Evolutionary conservation across 2,797 vertebrate species (phyloP).

Genomic region (Enoplosus armatus): DNA sequence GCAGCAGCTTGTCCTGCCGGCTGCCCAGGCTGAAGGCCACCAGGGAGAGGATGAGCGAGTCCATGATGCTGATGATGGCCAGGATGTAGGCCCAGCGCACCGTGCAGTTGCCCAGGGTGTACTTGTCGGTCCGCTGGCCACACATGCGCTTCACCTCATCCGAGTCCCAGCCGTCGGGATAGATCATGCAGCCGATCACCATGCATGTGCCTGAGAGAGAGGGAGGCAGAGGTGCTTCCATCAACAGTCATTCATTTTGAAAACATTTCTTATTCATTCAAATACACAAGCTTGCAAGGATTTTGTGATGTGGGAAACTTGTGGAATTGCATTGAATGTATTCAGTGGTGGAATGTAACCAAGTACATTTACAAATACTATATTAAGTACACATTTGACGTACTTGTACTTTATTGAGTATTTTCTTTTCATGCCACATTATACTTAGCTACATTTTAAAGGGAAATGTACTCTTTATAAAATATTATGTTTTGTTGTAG

Average conservation of each 20-base stretch:
- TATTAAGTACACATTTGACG: background rate
- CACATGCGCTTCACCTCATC: conserved; percentile 94
- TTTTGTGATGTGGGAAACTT: background rate
- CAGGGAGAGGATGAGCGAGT: conserved; percentile 94
- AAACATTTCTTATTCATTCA: background rate
- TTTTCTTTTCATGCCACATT: background rate
- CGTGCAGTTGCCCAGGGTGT: conserved; percentile 95
- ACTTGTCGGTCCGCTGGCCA: conserved; percentile 95
- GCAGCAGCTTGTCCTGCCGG: conserved; percentile 96
- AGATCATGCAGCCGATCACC: conserved; percentile 97
- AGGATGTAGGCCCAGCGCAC: conserved; percentile 99
- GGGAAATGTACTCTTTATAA: background rate
- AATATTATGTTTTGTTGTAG: background rate
- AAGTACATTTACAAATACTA: too few species aligned
- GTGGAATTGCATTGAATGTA: background rate
- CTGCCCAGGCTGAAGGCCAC: conserved; percentile 95
- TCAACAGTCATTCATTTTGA: background rate
- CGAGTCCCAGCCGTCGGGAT: conserved; percentile 98
- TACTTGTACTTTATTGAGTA: background rate
- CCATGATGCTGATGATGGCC: conserved; percentile 97
- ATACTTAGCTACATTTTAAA: background rate
- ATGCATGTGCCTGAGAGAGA: conserved; percentile 89
- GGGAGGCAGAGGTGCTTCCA: too few species aligned
- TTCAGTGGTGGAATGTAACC: too few species aligned
- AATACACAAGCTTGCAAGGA: background rate